Base-by-base conservation (phyloP, 2,888 invertebrate genomes). In the Clivina fossor region DNA sequence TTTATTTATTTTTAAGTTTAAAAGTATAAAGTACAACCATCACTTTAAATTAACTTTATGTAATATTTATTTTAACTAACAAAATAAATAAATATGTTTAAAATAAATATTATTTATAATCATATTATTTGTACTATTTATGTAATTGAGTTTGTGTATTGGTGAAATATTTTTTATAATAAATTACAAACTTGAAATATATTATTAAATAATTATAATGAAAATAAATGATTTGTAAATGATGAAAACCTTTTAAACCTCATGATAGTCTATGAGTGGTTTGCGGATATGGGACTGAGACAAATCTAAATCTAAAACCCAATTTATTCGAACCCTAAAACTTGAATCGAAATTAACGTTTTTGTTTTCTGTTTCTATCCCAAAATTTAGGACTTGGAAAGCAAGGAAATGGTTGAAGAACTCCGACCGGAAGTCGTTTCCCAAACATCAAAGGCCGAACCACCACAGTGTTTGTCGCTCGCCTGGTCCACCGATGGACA, bases 401-500 rank as follows among this genome's bases (percentile, higher is more conserved):
- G 93, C 79, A 99, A 99, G 82, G 93, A 95, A 74, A 93, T 97
- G 84, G 97, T 99, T 64, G 98, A 99, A 75, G 98, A 99, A 76
- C 83, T 99, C 63, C 87, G 89, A 70, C 94, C 96, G n/a, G 98
- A 98, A 71, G 91, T 97, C 65, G 88, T 94, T 60, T 80, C 84
- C 55, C 81, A 84, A 68, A 79, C 80, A 18, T 80, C 85, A 54
- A 94, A 94, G 76, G 86, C 91, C 44, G 93, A 93, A 69, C 93
- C 93, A 64, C 96, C 98, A 38, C 92, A 94, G 74, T 99, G 99
- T 77, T 82, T 95, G 64, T 98, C 95, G 3, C 80, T 98, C 69
- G 96, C 98, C 16, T 99, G 99, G 99, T 98, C 98, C 57, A 92
- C 95, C 44, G 98, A 99, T 73, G 99, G 99, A 62, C 97, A 98